Conservation (phyloP, 2,113 vertebrate genomes). For the Bombycilla garrulus region DNA sequence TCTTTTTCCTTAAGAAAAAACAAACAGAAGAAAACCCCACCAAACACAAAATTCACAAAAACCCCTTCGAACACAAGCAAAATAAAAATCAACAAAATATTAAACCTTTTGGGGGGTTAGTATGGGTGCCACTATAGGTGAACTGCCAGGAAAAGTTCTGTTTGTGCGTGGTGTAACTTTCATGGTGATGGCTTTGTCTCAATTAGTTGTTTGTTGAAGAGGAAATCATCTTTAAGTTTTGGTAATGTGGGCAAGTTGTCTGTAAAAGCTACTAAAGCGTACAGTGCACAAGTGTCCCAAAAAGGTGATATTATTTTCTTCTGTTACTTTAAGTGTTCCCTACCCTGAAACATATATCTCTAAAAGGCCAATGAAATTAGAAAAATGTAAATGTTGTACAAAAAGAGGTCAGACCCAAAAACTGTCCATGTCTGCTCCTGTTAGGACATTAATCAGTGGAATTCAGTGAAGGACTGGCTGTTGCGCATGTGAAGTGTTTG, state of each 20-base stretch:
- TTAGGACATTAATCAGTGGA: neutral
- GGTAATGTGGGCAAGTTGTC: neutral
- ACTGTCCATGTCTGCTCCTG: neutral
- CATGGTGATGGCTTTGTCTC: neutral
- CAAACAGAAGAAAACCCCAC: neutral
- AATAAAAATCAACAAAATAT: neutral
- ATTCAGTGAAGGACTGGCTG: neutral
- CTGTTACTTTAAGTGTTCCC: neutral
- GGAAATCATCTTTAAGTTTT: neutral
- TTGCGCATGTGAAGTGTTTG: neutral
- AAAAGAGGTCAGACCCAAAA: neutral
- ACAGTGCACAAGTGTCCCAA: neutral
- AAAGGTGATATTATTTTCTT: slow-evolving; percentile 30
- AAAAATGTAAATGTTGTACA: slow-evolving; percentile 39
- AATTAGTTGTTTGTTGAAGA: neutral
- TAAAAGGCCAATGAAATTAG: neutral
- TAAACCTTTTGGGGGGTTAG: neutral
- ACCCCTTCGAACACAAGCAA: fast-evolving
- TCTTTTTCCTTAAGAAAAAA: neutral
- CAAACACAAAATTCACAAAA: neutral
- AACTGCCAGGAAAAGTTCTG: neutral
- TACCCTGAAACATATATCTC: neutral
- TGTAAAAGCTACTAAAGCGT: neutral
- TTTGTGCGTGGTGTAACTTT: neutral
- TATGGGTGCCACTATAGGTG: neutral